Evolutionary conservation across 2,797 vertebrate species (phyloP).

Genomic region (Lacerta viridis): DNA sequence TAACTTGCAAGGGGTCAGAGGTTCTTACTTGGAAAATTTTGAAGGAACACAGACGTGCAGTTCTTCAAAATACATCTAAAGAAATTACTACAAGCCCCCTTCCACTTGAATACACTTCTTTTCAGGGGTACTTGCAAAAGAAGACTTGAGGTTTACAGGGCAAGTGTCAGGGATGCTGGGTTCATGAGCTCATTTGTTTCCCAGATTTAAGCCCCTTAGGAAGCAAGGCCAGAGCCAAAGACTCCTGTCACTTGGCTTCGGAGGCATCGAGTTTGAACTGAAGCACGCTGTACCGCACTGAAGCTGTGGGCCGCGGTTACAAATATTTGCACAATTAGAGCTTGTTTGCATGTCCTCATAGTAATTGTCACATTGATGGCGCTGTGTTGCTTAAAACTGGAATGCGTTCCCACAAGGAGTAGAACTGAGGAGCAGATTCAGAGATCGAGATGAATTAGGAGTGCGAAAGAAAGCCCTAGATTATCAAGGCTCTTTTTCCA

Average conservation of each 20-base stretch:
- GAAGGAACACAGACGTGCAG: conserved; percentile 17
- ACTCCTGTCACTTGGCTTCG: background rate
- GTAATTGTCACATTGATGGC: background rate
- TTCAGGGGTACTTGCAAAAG: conserved; percentile 41
- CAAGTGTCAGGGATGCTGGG: conserved; percentile 47
- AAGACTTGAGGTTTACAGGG: conserved; percentile 39
- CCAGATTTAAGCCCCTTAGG: conserved; percentile 45
- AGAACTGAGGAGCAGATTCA: background rate
- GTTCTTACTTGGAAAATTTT: conserved; percentile 54
- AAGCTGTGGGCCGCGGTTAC: no score
- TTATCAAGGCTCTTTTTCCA: conserved; percentile 10
- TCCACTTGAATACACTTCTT: conserved; percentile 57
- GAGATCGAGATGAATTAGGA: background rate
- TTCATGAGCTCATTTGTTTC: conserved; percentile 60
- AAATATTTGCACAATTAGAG: conserved; percentile 26
- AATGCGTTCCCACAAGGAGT: background rate
- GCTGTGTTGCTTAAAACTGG: background rate
- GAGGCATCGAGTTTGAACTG: conserved; percentile 36
- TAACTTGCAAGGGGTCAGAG: conserved; percentile 26
- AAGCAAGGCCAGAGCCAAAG: conserved; percentile 43
- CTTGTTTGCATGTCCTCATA: background rate
- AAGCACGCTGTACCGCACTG: background rate
- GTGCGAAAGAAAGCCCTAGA: background rate
- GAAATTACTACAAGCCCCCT: conserved; percentile 52
- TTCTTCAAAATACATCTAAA: conserved; percentile 41